Percentiles rank a stretch among this genome's conserved stretches.
phyloP scores from a whole-genome alignment of 2,888 invertebrate genomes.

The Amphipoea oculea region DNA sequence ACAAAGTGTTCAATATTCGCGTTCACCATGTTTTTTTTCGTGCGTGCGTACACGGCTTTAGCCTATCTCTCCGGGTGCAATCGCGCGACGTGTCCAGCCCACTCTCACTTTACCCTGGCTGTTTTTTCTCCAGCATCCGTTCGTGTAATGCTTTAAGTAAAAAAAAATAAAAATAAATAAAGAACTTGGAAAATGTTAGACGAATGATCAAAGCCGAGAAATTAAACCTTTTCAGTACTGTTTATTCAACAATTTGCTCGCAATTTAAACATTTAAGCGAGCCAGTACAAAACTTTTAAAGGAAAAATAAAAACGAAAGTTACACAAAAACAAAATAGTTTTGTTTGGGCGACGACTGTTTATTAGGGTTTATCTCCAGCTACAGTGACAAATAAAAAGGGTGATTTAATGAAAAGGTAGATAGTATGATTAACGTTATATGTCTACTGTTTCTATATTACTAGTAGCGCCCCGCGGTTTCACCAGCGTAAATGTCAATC shows the following conservation, averaged over 20 bases:
- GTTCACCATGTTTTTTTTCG: too few species aligned
- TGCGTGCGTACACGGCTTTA: too few species aligned
- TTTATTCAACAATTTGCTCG: constrained; percentile 7
- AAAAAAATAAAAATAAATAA: too few species aligned
- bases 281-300: background rate
- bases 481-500: too few species aligned
- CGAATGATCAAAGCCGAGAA: background rate
- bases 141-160: background rate
- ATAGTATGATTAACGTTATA: constrained; percentile 9
- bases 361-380: constrained; percentile 21
- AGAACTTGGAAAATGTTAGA: background rate
- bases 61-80: too few species aligned
- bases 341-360: background rate
- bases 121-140: background rate
- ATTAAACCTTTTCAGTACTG: background rate
- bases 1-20: too few species aligned
- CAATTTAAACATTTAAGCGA: background rate
- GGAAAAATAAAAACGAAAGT: constrained; percentile 12
- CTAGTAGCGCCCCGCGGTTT: too few species aligned
- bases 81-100: too few species aligned
- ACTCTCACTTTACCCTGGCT: background rate
- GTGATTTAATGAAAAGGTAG: constrained; percentile 15
- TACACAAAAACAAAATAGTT: constrained; percentile 17
- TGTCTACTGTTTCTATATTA: background rate
- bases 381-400: constrained; percentile 23